Conservation (phyloP, 2,888 invertebrate genomes). For the Acanthosepion esculentum region DNA sequence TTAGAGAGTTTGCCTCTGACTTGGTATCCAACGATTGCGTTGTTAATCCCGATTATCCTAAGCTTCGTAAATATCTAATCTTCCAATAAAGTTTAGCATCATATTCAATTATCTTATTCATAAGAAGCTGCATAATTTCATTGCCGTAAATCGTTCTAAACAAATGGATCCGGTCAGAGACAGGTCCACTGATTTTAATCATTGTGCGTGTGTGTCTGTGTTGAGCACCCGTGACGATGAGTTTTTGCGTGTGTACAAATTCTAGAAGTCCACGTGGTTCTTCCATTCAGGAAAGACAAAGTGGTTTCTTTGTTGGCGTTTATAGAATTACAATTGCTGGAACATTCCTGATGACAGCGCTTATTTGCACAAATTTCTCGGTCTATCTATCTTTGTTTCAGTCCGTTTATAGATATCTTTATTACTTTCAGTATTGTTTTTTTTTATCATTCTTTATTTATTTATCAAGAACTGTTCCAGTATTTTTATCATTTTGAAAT, state of each 20-base stretch:
- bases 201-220: neutral
- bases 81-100: no score
- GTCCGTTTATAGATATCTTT: no score
- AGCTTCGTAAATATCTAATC: no score
- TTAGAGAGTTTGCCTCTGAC: no score
- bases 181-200: neutral
- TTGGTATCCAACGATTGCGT: no score
- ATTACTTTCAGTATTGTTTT: no score
- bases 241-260: neutral
- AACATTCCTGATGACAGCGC: neutral
- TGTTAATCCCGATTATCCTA: no score
- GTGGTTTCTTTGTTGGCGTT: neutral
- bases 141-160: neutral
- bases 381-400: no score
- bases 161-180: neutral
- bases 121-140: neutral
- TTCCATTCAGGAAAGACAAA: neutral
- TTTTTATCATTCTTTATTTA: no score
- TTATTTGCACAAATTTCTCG: no score
- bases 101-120: neutral
- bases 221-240: neutral
- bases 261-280: neutral
- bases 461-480: no score
- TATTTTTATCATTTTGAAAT: no score
- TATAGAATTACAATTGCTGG: neutral